Base-by-base conservation (phyloP, 2,797 vertebrate species). In the Channa striata region DNA sequence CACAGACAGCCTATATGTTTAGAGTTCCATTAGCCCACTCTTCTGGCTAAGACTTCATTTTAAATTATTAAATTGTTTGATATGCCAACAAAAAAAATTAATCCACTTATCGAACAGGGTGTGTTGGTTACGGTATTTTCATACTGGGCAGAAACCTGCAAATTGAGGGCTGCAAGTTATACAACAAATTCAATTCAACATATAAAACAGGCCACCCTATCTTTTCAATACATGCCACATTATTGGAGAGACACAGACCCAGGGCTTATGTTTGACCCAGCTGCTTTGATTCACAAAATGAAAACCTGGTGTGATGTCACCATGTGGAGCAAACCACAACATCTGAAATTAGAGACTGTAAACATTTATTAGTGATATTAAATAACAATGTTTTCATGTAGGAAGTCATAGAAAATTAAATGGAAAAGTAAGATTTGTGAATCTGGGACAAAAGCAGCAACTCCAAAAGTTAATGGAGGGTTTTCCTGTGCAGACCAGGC, bases 1-100 rank as follows among this genome's bases (percentile, higher is more conserved):
- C 72, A 79, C 68, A 78, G 87, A 92, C 92, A 93, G 77, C 68
- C 76, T 90, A 87, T 88, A 81, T 87, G 91, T 87, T 94, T 90
- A 94, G 88, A 85, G 68, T 88, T 88, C 87, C 74, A 66, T 70
- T 77, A 82, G 71, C 21, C 57, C 65, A 54, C 67, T 81, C 53
- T 77, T 83, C 77, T 69, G 72, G 39, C 52, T 39, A 66, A 82
- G 61, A 23, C 49, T 89, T 82, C 66, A 77, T 77, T 85, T 72
- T 58, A 81, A 90, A 86, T 73, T 66, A 72, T 90, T 91, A 85
- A 91, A 82, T 13, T 46, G 40, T 66, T 90, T 92, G 89, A 94
- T 75, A 72, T 85, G 70, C 71, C 83, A 67, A 84, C 84, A 90
- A 92, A 92, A 85, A 65, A 76, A 63, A 56, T 78, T 74, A 43